Evolutionary conservation across 2,797 vertebrate genomes (phyloP).

Genomic region (Denticeps clupeoides): DNA sequence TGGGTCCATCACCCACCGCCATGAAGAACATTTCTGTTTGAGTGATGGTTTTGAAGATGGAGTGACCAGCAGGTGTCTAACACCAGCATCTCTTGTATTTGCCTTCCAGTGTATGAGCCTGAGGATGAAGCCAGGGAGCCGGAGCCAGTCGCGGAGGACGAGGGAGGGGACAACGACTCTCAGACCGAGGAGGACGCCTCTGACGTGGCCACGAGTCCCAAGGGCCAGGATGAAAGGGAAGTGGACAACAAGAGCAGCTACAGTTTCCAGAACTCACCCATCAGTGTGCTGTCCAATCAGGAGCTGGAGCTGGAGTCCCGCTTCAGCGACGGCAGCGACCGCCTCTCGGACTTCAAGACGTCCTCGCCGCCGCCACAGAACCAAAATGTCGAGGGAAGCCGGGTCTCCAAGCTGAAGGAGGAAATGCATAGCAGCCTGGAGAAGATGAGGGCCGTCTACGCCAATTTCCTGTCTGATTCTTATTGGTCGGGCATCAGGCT

Average conservation of each 20-base stretch:
- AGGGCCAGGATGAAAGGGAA: conserved; percentile 78
- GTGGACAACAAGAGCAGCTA: conserved; percentile 82
- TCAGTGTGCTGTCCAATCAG: conserved; percentile 86
- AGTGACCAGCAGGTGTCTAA: too few species aligned
- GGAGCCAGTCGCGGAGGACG: conserved; percentile 71
- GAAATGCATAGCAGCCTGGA: conserved; percentile 83
- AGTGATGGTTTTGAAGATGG: too few species aligned
- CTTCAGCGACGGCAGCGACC: conserved; percentile 85
- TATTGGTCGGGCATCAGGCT: conserved; percentile 92
- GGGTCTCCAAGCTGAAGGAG: conserved; percentile 59
- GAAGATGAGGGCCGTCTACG: conserved; percentile 94
- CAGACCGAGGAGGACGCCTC: conserved; percentile 75
- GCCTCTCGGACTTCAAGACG: conserved; percentile 82
- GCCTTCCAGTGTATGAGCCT: conserved; percentile 79
- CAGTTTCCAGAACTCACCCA: conserved; percentile 91
- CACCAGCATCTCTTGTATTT: conserved; percentile 30
- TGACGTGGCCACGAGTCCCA: conserved; percentile 79
- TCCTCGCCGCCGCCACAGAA: conserved; percentile 66
- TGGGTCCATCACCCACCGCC: too few species aligned
- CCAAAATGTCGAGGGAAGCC: conserved; percentile 62
- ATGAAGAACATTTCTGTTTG: too few species aligned
- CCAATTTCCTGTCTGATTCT: conserved; percentile 95
- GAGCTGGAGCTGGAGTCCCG: conserved; percentile 85
- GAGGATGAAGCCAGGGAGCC: conserved; percentile 76
- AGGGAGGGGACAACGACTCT: conserved; percentile 76